Evolutionary conservation across 2,888 invertebrate species (phyloP).

Genomic region (Cerceris ruficornis): DNA sequence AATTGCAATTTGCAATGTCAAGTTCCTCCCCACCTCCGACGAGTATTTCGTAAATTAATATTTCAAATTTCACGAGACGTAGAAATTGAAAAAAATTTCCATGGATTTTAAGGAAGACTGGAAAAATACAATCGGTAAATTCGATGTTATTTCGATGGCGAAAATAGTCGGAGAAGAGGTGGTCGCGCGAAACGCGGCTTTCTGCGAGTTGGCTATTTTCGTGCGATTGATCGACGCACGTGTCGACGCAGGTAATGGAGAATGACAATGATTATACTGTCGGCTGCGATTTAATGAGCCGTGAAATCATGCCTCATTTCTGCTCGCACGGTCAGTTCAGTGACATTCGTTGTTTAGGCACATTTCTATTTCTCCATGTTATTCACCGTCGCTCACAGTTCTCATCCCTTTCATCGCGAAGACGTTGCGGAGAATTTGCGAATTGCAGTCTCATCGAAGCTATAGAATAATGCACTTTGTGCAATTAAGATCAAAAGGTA

Average conservation of each 20-base stretch:
- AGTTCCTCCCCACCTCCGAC: too few species aligned
- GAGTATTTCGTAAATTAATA: too few species aligned
- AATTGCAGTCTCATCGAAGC: too few species aligned
- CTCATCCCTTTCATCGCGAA: too few species aligned
- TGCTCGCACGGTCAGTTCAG: conserved; percentile 23
- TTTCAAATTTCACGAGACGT: too few species aligned
- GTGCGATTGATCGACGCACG: conserved; percentile 50
- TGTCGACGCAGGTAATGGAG: conserved; percentile 47
- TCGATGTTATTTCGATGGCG: background rate
- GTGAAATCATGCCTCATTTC: conserved; percentile 48
- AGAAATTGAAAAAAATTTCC: too few species aligned
- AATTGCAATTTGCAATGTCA: too few species aligned
- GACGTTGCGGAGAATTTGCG: too few species aligned
- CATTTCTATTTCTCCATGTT: background rate
- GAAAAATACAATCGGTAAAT: background rate
- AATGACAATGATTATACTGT: conserved; percentile 57
- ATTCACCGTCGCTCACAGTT: background rate
- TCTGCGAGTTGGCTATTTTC: conserved; percentile 37
- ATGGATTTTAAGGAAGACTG: too few species aligned
- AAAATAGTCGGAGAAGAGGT: background rate
- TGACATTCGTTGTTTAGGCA: conserved; percentile 23
- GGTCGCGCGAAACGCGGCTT: conserved; percentile 1
- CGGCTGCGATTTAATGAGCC: conserved; percentile 51
- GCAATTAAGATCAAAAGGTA: too few species aligned
- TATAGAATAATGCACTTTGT: too few species aligned